A percentile compares a stretch with the other conserved stretches of the same genome.
phyloP scores from a whole-genome alignment of 1,140 invertebrate genomes.

The Bombus picipes region DNA sequence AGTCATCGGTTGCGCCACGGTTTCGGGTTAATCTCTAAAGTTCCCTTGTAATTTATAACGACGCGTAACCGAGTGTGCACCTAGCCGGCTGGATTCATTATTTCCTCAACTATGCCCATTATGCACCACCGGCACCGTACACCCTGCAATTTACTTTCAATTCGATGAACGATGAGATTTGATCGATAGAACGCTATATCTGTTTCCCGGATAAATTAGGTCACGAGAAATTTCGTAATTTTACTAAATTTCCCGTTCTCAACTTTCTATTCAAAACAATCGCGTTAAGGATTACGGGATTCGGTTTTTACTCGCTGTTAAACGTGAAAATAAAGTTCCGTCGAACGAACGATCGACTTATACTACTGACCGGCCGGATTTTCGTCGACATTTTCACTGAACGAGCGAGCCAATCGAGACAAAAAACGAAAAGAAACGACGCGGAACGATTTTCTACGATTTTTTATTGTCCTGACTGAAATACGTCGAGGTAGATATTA shows the following conservation, averaged over 20 bases:
- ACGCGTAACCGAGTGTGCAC: not conserved
- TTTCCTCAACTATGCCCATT: constrained; percentile 37
- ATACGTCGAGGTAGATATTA: not conserved
- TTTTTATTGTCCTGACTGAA: not conserved
- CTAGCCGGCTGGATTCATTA: constrained; percentile 31
- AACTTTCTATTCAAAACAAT: not conserved
- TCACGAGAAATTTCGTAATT: not conserved
- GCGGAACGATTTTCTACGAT: not conserved
- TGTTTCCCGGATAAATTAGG: not conserved
- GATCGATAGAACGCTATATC: not conserved
- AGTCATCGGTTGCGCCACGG: constrained; percentile 40
- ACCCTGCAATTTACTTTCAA: constrained; percentile 25
- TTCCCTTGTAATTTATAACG: constrained; percentile 39
- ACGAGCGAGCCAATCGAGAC: not conserved
- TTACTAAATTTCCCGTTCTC: not conserved
- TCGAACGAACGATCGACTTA: not conserved
- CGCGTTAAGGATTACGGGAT: not conserved
- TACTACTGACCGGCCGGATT: not conserved
- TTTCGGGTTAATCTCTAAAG: constrained; percentile 42
- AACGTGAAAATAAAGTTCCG: not conserved
- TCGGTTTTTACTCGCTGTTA: not conserved
- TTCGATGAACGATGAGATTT: not conserved
- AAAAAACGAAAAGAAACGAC: not conserved
- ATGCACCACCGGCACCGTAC: constrained; percentile 6
- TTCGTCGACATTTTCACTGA: not conserved